Evolutionary conservation across 2,797 vertebrate genomes (phyloP), one percentile per base, ranked within the genome.

Genomic region (Allobates femoralis): DNA sequence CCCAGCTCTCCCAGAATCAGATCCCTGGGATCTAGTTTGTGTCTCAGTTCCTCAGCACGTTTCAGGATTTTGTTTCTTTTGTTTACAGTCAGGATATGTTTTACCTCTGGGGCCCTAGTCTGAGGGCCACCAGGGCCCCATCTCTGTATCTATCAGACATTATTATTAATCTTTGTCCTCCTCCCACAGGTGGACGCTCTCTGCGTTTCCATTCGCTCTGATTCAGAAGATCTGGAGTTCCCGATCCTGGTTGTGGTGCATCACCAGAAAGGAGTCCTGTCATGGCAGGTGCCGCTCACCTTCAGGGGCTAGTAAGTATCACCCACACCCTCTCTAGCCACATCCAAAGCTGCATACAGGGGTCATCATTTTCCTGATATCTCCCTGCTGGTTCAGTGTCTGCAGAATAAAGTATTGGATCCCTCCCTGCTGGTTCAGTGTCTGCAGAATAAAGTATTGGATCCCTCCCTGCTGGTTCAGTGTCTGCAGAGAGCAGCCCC

Each of bases 191-290:
- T 92, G 23, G 93, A 91, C 0, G 95, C 94, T 0, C 90, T 96
- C 26, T 88, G 95, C 0, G 95, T 96, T 0, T 92, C 94, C 0
- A 95, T 95, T 80, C 94, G 92, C 86, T 95, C 94, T 69, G 92
- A 93, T 79, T 94, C 94, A 0, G 93, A 95, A 87, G 93, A 95
- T 84, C 90, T 95, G 2, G 90, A 90, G 10, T 95, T 93, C 73
- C 95, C 95, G 0, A 91, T 96, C 7, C 91, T 96, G 3, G 94
- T 96, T 1, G 95, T 96, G 2, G 95, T 96, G 77, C 95, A 94
- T 14, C 95, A 96, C 14, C 95, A 95, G 91, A 95, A 95, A 79
- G 93, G 90, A 56, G 95, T 96, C 56, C 84, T 96, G 1, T 96
- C 95, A 0, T 96, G 95, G 95, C 95, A 96, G 87, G 93, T 95